Conservation (phyloP, 92 coral and sea anemone species). For the Siderastrea radians region DNA sequence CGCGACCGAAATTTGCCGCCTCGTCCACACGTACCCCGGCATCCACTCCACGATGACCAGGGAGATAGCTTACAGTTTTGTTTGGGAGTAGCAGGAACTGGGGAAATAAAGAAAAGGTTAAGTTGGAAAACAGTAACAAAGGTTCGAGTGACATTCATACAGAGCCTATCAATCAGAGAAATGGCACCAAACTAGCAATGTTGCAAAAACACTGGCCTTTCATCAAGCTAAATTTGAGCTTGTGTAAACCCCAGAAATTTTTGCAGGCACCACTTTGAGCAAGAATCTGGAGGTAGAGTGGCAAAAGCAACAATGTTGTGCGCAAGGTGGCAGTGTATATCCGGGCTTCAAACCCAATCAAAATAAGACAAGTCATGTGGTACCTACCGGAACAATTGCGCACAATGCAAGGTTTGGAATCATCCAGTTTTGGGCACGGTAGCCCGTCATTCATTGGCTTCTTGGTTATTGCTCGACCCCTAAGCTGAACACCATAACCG, state of each 20-base stretch:
- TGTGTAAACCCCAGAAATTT: too few relatives aligned
- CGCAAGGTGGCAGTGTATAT: too few relatives aligned
- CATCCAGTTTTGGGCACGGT: constrained; percentile 71
- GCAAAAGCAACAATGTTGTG: too few relatives aligned
- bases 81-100: background rate
- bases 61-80: constrained; percentile 75
- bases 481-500: constrained; percentile 70
- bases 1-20: constrained; percentile 85
- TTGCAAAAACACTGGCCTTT: too few relatives aligned
- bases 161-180: too few relatives aligned
- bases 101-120: background rate
- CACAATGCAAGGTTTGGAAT: constrained; percentile 52
- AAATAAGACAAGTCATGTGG: background rate
- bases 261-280: too few relatives aligned
- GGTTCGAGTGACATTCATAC: too few relatives aligned
- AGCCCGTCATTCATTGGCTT: constrained; percentile 83
- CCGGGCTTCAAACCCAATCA: background rate
- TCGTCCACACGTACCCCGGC: constrained; percentile 77
- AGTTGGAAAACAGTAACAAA: background rate
- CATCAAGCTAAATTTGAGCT: too few relatives aligned
- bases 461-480: constrained; percentile 74
- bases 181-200: too few relatives aligned
- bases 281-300: too few relatives aligned
- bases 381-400: constrained; percentile 56
- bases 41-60: constrained; percentile 89